Base-by-base conservation (phyloP, 1,140 invertebrate species). In the Sycophila sp. region DNA sequence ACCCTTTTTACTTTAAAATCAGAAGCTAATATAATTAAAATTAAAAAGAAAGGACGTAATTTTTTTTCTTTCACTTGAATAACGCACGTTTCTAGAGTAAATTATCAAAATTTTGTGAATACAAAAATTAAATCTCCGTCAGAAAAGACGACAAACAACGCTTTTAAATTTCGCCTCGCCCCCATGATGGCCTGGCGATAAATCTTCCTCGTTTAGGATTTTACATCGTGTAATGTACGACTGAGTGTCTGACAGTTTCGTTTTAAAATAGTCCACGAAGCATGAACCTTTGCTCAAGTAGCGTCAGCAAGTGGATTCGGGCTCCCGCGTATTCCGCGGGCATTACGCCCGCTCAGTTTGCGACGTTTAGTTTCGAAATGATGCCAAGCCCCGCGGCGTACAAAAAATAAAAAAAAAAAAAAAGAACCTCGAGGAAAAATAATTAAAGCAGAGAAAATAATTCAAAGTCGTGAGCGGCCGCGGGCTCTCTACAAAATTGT, bases 271-370 rank as follows among this genome's bases (percentile, higher is more conserved):
- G 28, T 53, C n/a, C 40, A 8, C 32, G 28, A 59, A 59, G 32
- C 40, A 42, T 60, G 60, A 59, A 60, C 8, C 66, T 38, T 36
- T 38, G 22, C 47, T 42, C 36, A 45, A 66, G 40, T 47, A 49
- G 40, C 22, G 11, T 36, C 55, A 26, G 24, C 34, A 59, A 49
- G 22, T 51, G 40, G 22, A 51, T 34, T 47, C 5, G 13, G n/a
- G n/a, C 4, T 24, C 32, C 34, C 38, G 15, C 36, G 3, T 53
- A 30, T 53, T 11, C 13, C n/a, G n/a, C n/a, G n/a, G n/a, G n/a
- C n/a, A n/a, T n/a, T n/a, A n/a, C n/a, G n/a, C n/a, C n/a, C n/a
- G n/a, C 36, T 10, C 19, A 19, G 1, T 47, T 47, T 13, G 24
- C 15, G 3, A 13, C 40, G 8, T 47, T 30, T 32, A 53, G 47